Base-by-base conservation (phyloP, 2,888 invertebrate species). In the Lepidocyrtoides sp. region DNA sequence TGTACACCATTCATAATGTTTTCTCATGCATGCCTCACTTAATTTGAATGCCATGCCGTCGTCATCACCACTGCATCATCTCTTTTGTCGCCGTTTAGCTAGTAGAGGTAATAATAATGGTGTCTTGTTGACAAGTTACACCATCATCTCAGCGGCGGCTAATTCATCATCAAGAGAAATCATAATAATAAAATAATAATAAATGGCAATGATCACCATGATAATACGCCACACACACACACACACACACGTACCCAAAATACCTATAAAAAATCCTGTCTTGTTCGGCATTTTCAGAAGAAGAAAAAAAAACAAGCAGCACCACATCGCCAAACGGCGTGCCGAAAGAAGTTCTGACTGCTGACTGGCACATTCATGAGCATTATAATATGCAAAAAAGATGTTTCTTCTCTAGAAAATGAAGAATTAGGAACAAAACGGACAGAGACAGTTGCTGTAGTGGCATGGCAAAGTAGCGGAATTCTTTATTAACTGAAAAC, bases 121-220 rank as follows among this genome's bases (percentile, higher is more conserved):
- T 57, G 57, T 79, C 57, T 79, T 79, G 79, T 79, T 79, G 79
- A 79, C 79, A 79, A 36, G 79, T 54, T 79, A 79, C 57, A 63
- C 60, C 10, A 8, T 29, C 51, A 77, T 26, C 77, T 14, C n/a
- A 2, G 32, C 20, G 32, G 79, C 79, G 54, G 57, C 79, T 54
- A 79, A 79, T 79, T 54, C 32, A 32, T 32, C 26, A 29, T 54
- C 12, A 44, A 79, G 79, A 23, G 36, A 57, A 75, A 48, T 69
- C 69, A 26, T 77, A 10, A 12, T 20, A 12, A 7, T 4, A 66
- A 10, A 54, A 12, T 57, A 57, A 77, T 77, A 77, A 51, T 77
- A 44, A 23, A 20, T 44, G 44, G 44, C 26, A 77, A 23, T 77
- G 17, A 20, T 44, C 20, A 75, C 54, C 26, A 29, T 57, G 17